A percentile compares a stretch with the other conserved stretches of the same genome.
Conservation (phyloP, 2,888 invertebrate species). For the Andrena praecox region DNA sequence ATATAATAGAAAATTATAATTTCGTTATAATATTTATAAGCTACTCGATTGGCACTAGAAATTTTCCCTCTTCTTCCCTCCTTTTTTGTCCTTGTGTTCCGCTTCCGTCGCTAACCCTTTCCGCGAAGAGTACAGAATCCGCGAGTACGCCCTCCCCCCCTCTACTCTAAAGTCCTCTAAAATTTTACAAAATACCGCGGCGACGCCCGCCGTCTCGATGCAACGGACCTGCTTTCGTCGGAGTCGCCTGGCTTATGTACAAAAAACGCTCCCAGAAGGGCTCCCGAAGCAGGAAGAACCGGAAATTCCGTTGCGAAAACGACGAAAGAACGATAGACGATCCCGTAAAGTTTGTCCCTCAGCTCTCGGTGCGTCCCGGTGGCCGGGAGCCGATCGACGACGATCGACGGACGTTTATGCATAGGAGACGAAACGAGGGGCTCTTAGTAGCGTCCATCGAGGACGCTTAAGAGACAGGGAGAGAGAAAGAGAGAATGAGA, state of each 20-base stretch:
- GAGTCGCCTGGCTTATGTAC: conserved; percentile 48
- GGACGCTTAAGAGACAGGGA: conserved; percentile 32
- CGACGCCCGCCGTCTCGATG: background rate
- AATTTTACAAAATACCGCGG: conserved; percentile 58
- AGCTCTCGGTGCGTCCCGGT: conserved; percentile 8
- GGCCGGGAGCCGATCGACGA: conserved; percentile 47
- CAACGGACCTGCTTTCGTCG: background rate
- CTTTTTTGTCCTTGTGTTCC: background rate
- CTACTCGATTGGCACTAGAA: conserved; percentile 66
- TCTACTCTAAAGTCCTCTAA: conserved; percentile 48
- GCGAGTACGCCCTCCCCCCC: background rate
- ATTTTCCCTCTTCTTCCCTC: conserved; percentile 5
- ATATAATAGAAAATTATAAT: conserved; percentile 67
- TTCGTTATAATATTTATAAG: conserved; percentile 67
- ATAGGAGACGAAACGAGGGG: conserved; percentile 34
- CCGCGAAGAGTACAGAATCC: conserved; percentile 13
- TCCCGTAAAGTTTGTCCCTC: background rate
- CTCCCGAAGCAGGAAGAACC: conserved; percentile 45
- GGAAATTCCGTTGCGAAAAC: conserved; percentile 32
- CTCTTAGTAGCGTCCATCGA: conserved; percentile 48
- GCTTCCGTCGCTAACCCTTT: conserved; percentile 5
- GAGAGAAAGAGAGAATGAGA: conserved; percentile 46
- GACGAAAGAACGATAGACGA: background rate
- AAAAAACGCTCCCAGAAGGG: conserved; percentile 38
- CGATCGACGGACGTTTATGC: conserved; percentile 20